These are phyloP conservation scores for Xenopus borealis DNA, from an alignment of 2,113 vertebrate genomes.

Conservation along the genomic window DNA sequence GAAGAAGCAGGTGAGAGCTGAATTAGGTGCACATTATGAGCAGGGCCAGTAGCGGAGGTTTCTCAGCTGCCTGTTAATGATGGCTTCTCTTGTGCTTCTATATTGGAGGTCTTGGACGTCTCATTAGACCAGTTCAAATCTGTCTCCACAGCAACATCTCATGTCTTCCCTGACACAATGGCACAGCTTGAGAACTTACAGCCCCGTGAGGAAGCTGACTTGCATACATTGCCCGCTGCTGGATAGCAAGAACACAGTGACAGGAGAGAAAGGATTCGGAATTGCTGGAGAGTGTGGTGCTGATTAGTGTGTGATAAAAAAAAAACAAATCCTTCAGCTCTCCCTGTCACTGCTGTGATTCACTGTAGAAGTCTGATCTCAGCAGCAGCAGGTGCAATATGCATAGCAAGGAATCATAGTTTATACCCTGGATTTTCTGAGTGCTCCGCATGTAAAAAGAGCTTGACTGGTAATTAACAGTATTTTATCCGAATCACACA, in stretches of 20 bases:
- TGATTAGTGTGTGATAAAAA: constrained; percentile 32
- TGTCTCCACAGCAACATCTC: constrained; percentile 46
- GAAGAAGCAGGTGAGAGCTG: constrained; percentile 36
- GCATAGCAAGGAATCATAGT: constrained; percentile 14
- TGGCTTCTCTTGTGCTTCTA: constrained; percentile 33
- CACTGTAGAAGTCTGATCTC: constrained; percentile 26
- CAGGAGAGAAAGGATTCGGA: constrained; percentile 37
- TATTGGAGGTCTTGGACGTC: constrained; percentile 41
- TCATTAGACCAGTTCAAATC: constrained; percentile 45
- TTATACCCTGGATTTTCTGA: background rate
- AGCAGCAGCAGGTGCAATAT: constrained; percentile 37
- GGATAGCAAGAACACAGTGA: constrained; percentile 42
- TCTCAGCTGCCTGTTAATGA: constrained; percentile 44
- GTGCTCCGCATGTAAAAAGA: background rate
- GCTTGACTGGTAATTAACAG: too few relatives aligned
- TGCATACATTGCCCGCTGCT: constrained; percentile 44
- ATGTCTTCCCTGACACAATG: constrained; percentile 45
- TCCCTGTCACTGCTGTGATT: constrained; percentile 35
- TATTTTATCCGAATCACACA: too few relatives aligned
- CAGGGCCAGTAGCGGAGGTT: constrained; percentile 31
- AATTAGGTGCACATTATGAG: constrained; percentile 36
- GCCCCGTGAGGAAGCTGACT: constrained; percentile 38
- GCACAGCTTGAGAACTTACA: constrained; percentile 43
- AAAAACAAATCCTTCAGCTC: constrained; percentile 31
- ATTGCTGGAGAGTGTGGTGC: constrained; percentile 25